Evolutionary conservation across 2,113 vertebrate genomes (phyloP), one percentile per base, ranked within the genome.

Genomic region (Chrysemys picta): DNA sequence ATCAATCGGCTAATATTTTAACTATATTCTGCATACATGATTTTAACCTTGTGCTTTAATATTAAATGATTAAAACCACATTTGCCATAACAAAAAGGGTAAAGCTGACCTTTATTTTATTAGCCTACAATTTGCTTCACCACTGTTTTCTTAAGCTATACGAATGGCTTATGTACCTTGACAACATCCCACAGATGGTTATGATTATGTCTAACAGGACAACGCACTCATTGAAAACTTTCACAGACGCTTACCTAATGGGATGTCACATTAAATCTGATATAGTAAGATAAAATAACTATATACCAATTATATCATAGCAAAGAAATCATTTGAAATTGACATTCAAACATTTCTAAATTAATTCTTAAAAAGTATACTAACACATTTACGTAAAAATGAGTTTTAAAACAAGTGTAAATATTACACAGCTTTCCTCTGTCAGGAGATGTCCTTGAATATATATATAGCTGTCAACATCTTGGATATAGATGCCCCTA

Each of bases 71-170:
- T 96, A 98, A 90, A 99, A 98, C 91, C 97, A 98, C 96, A 97
- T 98, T 98, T 97, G 96, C 97, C 87, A 88, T 81, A 94, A 97
- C 96, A 97, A 93, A 94, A 98, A 93, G 72, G 92, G 98, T 98
- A 98, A 98, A 82, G 97, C 89, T 98, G 98, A 96, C 98, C 97
- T 98, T 97, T 96, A 96, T 98, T 98, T 98, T 98, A 98, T 98
- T 98, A 98, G 98, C 97, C 97, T 97, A 97, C 98, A 99, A 98
- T 99, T 98, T 99, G 99, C 99, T 99, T 98, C 97, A 97, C 96
- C 97, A 94, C 98, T 97, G 97, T 95, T 97, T 92, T 96, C 97
- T 96, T 92, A 97, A 98, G 98, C 97, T 95, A 92, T 56, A 93
- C 47, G 96, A 97, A 98, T 95, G 98, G 97, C 95, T 97, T 97